Evolutionary conservation across 2,888 invertebrate species (phyloP).

Genomic region (Drosophila pseudotakahashii): DNA sequence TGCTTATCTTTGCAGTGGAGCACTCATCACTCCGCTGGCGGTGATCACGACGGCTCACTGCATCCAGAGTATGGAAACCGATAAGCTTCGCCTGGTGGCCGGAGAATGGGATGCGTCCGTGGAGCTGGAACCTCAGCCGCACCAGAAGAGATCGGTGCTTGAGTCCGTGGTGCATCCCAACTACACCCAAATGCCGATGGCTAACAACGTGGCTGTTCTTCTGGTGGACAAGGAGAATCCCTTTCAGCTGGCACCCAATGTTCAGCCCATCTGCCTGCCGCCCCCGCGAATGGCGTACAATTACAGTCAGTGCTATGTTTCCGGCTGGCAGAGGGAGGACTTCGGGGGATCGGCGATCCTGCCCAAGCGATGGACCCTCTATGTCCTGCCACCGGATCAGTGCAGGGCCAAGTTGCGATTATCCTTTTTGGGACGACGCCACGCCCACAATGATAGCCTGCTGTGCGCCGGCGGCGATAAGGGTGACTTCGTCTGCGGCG

Average conservation of each 20-base stretch:
- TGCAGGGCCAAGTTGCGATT: slow-evolving; percentile 55
- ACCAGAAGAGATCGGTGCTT: slow-evolving; percentile 46
- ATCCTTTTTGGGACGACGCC: slow-evolving; percentile 54
- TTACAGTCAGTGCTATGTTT: slow-evolving; percentile 61
- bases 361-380: slow-evolving; percentile 57
- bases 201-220: slow-evolving; percentile 56
- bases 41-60: slow-evolving; percentile 61
- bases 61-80: slow-evolving; percentile 23
- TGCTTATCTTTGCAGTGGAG: slow-evolving; percentile 61
- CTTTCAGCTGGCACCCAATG: slow-evolving; percentile 46
- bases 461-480: slow-evolving; percentile 66
- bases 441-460: slow-evolving; percentile 50
- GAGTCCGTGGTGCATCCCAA: slow-evolving; percentile 58
- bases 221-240: slow-evolving; percentile 33
- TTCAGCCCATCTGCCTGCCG: slow-evolving; percentile 60
- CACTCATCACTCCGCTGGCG: slow-evolving; percentile 49
- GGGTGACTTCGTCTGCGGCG: slow-evolving; percentile 52
- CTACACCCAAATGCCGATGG: slow-evolving; percentile 50
- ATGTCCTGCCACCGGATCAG: slow-evolving; percentile 59
- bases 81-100: slow-evolving; percentile 48
- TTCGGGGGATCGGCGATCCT: slow-evolving; percentile 37
- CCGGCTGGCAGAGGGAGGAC: slow-evolving; percentile 54
- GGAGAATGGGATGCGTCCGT: slow-evolving; percentile 67
- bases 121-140: slow-evolving; percentile 51
- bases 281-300: slow-evolving; percentile 53